Evolutionary conservation across 2,797 vertebrate species (phyloP).

Genomic region (Aldrovandia affinis): DNA sequence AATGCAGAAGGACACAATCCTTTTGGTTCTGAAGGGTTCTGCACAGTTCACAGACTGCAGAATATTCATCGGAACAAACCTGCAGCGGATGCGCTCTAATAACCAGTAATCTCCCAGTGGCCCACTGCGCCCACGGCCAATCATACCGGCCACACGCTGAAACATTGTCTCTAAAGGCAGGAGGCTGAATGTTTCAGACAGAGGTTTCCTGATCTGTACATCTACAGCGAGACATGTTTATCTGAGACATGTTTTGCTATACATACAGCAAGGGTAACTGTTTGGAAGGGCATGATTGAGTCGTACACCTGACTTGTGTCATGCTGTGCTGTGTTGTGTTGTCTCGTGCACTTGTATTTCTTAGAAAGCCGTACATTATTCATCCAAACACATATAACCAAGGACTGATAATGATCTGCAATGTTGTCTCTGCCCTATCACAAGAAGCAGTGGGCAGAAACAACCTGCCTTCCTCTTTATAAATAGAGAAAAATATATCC

Average conservation of each 20-base stretch:
- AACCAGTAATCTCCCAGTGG: background rate
- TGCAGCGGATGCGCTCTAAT: background rate
- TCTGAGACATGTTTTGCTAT: no score
- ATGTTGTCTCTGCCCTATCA: background rate
- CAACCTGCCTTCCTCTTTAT: background rate
- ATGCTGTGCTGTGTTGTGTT: no score
- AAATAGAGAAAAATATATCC: background rate
- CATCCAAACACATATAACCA: background rate
- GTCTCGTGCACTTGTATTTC: background rate
- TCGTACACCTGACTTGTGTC: no score
- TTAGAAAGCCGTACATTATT: background rate
- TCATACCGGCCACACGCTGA: background rate
- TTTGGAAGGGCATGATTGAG: no score
- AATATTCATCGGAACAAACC: background rate
- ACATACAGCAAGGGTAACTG: no score
- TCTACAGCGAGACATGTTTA: no score
- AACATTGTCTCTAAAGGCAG: background rate
- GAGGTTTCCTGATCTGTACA: background rate
- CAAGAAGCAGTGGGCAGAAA: background rate
- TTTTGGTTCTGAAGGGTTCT: background rate
- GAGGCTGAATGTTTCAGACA: background rate
- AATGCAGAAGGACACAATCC: background rate
- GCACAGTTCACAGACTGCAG: background rate
- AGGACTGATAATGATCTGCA: background rate
- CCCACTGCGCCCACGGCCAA: background rate